A percentile compares a stretch with the other conserved stretches of the same genome.
Conservation (phyloP, 2,888 invertebrate genomes). For the Limnephilus rhombicus region DNA sequence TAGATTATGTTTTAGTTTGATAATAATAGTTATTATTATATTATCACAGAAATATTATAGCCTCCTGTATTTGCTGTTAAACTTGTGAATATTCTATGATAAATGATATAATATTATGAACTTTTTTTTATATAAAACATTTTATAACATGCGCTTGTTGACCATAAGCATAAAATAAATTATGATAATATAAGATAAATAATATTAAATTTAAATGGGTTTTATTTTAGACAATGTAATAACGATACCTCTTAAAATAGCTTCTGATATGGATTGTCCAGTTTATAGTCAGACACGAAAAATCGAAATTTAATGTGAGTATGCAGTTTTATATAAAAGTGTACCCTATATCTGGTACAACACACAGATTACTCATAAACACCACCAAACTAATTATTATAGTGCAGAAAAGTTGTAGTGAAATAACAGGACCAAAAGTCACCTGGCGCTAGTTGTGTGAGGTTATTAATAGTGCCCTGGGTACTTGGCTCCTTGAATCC, state of each 20-base stretch:
- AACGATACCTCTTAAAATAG: neutral
- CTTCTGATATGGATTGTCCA: neutral
- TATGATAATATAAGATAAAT: conserved; percentile 27
- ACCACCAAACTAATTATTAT: no score
- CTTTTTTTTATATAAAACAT: conserved; percentile 41
- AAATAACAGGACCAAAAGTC: no score
- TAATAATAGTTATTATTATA: conserved; percentile 6
- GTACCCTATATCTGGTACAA: no score
- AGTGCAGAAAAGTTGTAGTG: no score
- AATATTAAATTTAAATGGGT: conserved; percentile 13
- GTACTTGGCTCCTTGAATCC: no score
- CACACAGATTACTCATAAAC: no score
- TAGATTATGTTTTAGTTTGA: conserved; percentile 34
- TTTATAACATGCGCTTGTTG: conserved; percentile 33
- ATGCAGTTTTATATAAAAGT: no score
- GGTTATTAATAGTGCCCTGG: no score
- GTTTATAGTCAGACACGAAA: no score
- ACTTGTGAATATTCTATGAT: conserved; percentile 48
- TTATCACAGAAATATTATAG: neutral
- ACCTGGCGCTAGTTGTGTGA: no score
- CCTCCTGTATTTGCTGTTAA: conserved; percentile 29
- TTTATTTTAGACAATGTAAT: neutral
- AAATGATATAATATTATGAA: conserved; percentile 12
- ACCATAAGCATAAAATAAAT: conserved; percentile 7
- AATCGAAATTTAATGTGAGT: no score